These are phyloP conservation scores for Anabas testudineus DNA, from an alignment of 2,797 vertebrate species.

Conservation along the genomic window DNA sequence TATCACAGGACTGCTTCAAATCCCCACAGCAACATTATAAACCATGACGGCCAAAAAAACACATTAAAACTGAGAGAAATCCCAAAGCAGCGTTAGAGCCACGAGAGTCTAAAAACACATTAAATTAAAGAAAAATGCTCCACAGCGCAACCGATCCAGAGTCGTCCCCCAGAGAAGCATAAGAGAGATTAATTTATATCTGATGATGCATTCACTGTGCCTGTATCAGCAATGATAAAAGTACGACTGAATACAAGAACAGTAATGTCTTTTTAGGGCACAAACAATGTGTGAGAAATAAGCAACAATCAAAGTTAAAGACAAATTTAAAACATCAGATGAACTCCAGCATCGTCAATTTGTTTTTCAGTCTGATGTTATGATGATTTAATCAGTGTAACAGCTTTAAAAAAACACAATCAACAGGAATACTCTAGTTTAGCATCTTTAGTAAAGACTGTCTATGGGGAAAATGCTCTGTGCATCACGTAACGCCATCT, in stretches of 20 bases:
- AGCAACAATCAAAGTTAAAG: too few relatives aligned
- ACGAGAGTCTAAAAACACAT: constrained; percentile 26
- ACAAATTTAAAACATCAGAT: too few relatives aligned
- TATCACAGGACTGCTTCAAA: constrained; percentile 31
- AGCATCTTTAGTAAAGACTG: too few relatives aligned
- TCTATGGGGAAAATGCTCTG: too few relatives aligned
- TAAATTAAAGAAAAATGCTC: constrained; percentile 24
- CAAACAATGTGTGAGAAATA: too few relatives aligned
- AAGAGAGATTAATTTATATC: constrained; percentile 19
- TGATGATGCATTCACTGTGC: background rate
- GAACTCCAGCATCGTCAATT: too few relatives aligned
- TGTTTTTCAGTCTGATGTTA: too few relatives aligned
- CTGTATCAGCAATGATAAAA: background rate
- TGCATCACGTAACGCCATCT: too few relatives aligned
- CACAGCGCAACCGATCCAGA: constrained; percentile 8
- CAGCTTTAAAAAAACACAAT: too few relatives aligned
- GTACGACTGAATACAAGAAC: background rate
- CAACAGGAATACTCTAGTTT: too few relatives aligned
- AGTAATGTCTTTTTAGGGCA: background rate
- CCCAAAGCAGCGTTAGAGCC: constrained; percentile 37
- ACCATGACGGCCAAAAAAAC: background rate
- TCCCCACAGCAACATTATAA: constrained; percentile 38
- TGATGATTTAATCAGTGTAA: too few relatives aligned
- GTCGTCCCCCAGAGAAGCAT: constrained; percentile 9
- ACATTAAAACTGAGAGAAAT: background rate